A percentile compares a stretch with the other conserved stretches of the same genome.
Evolutionary conservation across 2,888 invertebrate species (phyloP).

Genomic region (Rhagonycha lutea): DNA sequence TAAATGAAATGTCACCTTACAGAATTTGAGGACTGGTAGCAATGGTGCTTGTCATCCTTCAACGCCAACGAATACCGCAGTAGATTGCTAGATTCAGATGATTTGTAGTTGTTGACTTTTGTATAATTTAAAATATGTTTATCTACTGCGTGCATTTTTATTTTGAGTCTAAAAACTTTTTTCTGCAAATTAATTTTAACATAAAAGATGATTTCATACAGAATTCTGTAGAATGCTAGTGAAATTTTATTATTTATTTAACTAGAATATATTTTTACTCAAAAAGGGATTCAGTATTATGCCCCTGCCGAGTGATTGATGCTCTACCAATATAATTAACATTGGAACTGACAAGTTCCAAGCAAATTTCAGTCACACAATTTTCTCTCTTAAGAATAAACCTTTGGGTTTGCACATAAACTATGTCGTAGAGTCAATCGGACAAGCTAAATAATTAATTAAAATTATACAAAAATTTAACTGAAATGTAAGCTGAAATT

Average conservation of each 20-base stretch:
- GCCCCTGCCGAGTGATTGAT: too few relatives aligned
- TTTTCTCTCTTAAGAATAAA: too few relatives aligned
- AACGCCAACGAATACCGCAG: slow-evolving; percentile 27
- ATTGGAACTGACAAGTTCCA: too few relatives aligned
- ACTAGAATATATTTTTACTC: background rate
- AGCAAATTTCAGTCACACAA: too few relatives aligned
- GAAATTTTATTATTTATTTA: background rate
- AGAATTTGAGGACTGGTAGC: slow-evolving; percentile 28
- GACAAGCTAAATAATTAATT: too few relatives aligned
- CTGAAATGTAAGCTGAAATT: too few relatives aligned
- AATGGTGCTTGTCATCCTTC: slow-evolving; percentile 29
- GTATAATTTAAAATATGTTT: background rate
- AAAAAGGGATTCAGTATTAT: too few relatives aligned
- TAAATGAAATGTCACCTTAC: slow-evolving; percentile 41
- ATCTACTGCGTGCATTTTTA: background rate
- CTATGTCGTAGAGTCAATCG: too few relatives aligned
- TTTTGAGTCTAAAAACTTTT: background rate
- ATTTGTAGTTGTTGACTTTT: slow-evolving; percentile 30
- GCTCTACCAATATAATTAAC: too few relatives aligned
- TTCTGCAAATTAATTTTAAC: background rate
- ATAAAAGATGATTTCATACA: background rate
- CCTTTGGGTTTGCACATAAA: too few relatives aligned
- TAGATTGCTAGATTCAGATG: slow-evolving; percentile 26
- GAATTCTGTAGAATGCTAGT: background rate
- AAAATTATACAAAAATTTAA: too few relatives aligned